These are phyloP conservation scores for Pyrgus malvae DNA, from an alignment of 2,888 invertebrate genomes.

Conservation along the genomic window DNA sequence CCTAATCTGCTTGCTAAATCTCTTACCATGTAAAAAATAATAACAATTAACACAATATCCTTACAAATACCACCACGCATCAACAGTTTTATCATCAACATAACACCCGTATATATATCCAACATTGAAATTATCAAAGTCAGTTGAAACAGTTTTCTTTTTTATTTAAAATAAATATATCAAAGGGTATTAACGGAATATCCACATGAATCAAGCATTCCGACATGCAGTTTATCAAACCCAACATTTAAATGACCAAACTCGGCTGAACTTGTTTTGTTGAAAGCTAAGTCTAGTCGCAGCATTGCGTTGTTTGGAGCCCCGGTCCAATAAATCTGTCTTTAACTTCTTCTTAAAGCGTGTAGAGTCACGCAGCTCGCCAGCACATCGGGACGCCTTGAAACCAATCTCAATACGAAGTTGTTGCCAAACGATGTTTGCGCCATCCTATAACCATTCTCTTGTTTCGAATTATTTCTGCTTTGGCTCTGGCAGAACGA, in stretches of 20 bases:
- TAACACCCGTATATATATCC: no score
- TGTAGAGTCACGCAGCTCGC: conserved; percentile 64
- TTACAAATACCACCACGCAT: no score
- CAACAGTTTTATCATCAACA: no score
- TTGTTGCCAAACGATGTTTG: conserved; percentile 73
- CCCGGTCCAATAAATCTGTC: conserved; percentile 75
- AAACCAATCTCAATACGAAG: conserved; percentile 76
- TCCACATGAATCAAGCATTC: conserved; percentile 53
- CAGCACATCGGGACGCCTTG: conserved; percentile 50
- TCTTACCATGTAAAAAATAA: no score
- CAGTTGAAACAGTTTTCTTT: no score
- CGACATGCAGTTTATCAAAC: conserved; percentile 67
- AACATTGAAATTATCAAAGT: no score
- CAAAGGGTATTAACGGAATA: conserved; percentile 4
- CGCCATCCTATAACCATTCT: conserved; percentile 27
- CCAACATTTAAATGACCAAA: conserved; percentile 76
- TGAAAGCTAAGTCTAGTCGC: conserved; percentile 46
- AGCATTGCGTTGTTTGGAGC: conserved; percentile 63
- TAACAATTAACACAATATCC: no score
- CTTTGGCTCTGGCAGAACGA: neutral
- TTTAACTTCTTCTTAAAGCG: conserved; percentile 73
- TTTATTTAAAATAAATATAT: neutral
- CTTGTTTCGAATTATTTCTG: conserved; percentile 11
- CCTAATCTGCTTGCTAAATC: no score
- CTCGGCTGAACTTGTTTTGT: conserved; percentile 69